Evolutionary conservation across 1,140 invertebrate species (phyloP).

Genomic region (Drosophila pseudoobscura): DNA sequence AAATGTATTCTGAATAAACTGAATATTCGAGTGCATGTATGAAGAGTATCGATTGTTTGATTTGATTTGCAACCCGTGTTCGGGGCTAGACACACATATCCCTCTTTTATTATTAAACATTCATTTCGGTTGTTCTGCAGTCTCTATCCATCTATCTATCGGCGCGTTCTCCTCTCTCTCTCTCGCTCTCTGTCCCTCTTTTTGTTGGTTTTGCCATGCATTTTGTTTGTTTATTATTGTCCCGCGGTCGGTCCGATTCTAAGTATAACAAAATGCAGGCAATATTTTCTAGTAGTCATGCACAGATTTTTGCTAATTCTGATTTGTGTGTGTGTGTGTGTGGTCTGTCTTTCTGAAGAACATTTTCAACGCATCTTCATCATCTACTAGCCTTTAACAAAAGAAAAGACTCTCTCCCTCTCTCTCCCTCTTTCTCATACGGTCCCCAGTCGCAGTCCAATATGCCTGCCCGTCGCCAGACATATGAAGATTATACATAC

Average conservation of each 20-base stretch:
- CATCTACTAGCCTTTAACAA: conserved; percentile 15
- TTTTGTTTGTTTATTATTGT: conserved; percentile 50
- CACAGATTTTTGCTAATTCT: conserved; percentile 29
- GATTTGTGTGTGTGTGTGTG: conserved; percentile 3
- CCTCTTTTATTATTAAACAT: conserved; percentile 32
- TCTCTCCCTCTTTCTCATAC: too few species aligned
- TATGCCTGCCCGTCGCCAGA: conserved; percentile 23
- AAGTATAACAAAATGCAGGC: conserved; percentile 40
- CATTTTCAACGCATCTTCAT: conserved; percentile 19
- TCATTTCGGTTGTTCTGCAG: conserved; percentile 1
- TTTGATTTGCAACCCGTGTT: too few species aligned
- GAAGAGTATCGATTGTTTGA: too few species aligned
- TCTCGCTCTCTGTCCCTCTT: background rate
- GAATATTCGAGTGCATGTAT: too few species aligned
- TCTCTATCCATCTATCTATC: background rate
- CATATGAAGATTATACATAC: conserved; percentile 31
- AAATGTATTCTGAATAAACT: too few species aligned
- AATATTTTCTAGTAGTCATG: conserved; percentile 40
- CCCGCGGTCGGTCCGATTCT: conserved; percentile 26
- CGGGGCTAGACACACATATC: background rate
- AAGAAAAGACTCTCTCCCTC: conserved; percentile 20
- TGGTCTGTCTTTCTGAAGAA: conserved; percentile 21
- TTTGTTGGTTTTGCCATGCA: conserved; percentile 7
- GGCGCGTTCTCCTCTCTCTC: background rate
- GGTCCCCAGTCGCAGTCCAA: conserved; percentile 9